Evolutionary conservation across 2,888 invertebrate genomes (phyloP), one percentile per base, ranked within the genome.

Genomic region (Hydriomena furcata): DNA sequence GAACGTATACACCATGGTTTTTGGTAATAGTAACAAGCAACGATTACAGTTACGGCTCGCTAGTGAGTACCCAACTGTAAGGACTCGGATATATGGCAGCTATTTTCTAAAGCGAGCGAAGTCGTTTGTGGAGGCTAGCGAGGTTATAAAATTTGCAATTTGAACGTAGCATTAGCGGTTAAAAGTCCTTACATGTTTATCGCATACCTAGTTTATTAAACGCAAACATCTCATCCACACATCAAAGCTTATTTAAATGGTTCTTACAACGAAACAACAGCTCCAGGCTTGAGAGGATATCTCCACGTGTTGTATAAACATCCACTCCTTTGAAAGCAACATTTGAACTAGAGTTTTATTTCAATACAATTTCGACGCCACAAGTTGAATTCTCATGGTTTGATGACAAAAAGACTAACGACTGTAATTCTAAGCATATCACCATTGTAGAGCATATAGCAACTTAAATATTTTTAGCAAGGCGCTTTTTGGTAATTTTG

Each of bases 191-290:
- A 40, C 48, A 56, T 62, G 61, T 65, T 55, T 60, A 53, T 67
- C 55, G 63, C 62, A 48, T 51, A n/a, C n/a, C n/a, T n/a, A 42
- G 41, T 45, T 60, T 65, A 68, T 68, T 65, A 63, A 69, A 61
- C 56, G 62, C 66, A 71, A 73, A 71, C 72, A 73, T 60, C 65
- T 68, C 65, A 67, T 75, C 67, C 62, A 68, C 66, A 84, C 79
- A 82, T 85, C 86, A 85, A 85, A 84, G 73, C 74, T 71, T 68
- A 76, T 81, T 81, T 82, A 79, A 82, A 84, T 41, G 41, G 31
- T 68, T 65, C 60, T 69, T 71, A 30, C 67, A 72, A 68, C 68
- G 74, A 71, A 79, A 83, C 71, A 79, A 79, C 78, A 71, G 50
- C 61, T 65, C 50, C 63, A 38, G 61, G 64, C 61, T 60, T 47